Percentiles rank a stretch among this genome's conserved stretches.
These are phyloP conservation scores for Varroa destructor DNA, from an alignment of 1,140 invertebrate species.

Conservation along the genomic window DNA sequence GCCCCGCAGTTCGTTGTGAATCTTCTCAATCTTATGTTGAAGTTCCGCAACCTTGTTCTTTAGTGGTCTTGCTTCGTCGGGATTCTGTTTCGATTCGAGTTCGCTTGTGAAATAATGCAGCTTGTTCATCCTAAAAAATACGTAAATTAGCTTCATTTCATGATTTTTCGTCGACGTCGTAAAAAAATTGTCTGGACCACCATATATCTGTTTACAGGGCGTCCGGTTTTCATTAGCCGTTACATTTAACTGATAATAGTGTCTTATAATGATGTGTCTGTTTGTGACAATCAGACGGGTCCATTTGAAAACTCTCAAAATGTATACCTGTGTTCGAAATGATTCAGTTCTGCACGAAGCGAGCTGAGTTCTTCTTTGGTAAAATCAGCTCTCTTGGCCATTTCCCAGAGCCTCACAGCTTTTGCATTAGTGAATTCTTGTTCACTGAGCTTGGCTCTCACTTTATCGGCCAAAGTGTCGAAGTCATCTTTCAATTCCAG, in stretches of 20 bases:
- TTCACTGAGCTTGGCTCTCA: constrained; percentile 8
- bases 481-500: constrained; percentile 11
- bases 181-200: background rate
- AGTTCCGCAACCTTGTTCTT: background rate
- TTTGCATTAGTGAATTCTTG: background rate
- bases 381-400: constrained; percentile 8
- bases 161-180: too few species aligned
- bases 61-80: background rate
- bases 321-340: constrained; percentile 23
- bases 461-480: constrained; percentile 2
- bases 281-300: too few species aligned
- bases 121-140: constrained; percentile 2
- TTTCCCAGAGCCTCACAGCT: background rate
- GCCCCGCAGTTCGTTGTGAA: background rate
- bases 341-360: background rate
- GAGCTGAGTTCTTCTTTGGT: background rate
- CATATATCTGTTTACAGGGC: background rate
- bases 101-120: constrained; percentile 2
- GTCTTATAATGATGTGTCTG: too few species aligned
- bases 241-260: too few species aligned
- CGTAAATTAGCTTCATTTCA: too few species aligned
- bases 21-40: constrained; percentile 1
- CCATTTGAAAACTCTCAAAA: too few species aligned
- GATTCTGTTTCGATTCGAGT: background rate
- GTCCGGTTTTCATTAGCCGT: background rate